Evolutionary conservation across 1,140 invertebrate genomes (phyloP), one percentile per base, ranked within the genome.

Genomic region (Zaprionus tsacasi): DNA sequence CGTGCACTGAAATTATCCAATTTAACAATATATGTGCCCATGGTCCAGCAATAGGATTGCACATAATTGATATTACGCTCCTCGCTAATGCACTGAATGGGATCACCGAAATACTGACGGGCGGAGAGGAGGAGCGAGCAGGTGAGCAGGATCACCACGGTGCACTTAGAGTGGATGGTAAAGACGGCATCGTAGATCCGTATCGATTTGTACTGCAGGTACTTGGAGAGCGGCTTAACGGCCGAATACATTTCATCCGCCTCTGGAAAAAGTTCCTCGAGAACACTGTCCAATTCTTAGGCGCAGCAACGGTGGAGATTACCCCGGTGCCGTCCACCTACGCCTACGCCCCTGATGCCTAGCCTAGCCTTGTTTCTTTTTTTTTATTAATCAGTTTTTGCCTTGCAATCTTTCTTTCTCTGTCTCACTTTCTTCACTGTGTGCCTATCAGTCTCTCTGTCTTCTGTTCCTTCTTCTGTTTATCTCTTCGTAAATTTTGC

Each of bases 11-110:
- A n/a, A 10, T 72, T 72, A 27, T 76, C 64, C 56, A 71, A 12
- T 43, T 93, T 93, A 3, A 96, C 80, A 2, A 95, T 96, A 79
- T 95, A 96, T 2, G 96, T 97, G 64, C 96, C 95, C 87, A 96
- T 95, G 64, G 96, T 96, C 96, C 95, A 97, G 92, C 96, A 97
- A 81, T 95, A 97, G 17, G 94, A 95, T 78, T 97, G 95, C 58
- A 96, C 93, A 15, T 95, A 94, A 70, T 96, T 93, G 67, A 93
- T 94, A 40, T 93, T 91, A 61, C 87, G 86, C 45, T 94, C 93
- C 69, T 93, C 94, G 43, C 92, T 92, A 76, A 95, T 94, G 78
- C 95, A 96, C 65, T 95, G 93, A 2, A 96, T 96, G 0, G 95
- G 95, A 81, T 96, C 95, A 0, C 95, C 95, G 59, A 96, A 95